Base-by-base conservation (phyloP, 2,797 vertebrate genomes). In the Acridotheres tristis region DNA sequence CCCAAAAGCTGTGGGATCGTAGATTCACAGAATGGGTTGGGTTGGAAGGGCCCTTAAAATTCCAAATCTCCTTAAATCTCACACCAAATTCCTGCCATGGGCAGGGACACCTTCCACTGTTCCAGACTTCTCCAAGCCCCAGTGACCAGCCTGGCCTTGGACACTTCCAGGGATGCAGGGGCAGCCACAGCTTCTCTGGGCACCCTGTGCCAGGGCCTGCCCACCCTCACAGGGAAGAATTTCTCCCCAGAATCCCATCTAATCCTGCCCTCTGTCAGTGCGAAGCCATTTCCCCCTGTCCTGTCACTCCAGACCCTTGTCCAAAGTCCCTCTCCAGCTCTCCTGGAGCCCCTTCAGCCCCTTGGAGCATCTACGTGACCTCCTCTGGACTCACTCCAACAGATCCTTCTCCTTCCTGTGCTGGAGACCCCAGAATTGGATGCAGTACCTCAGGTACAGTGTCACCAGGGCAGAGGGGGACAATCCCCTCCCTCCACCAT, bases 1-100 rank as follows among this genome's bases (percentile, higher is more conserved):
- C 38, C 26, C 1, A 1, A 47, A 40, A 69, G 30, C 5, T 53
- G 29, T 0, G 1, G 66, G 53, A 40, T 36, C 11, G 5, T 8
- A 21, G 45, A 66, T 5, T 32, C 40, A 42, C 5, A 9, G 53
- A 23, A 19, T 36, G 53, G 30, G 3, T 10, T 66, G 45, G 38
- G 13, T 59, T 66, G 40, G 34, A 90, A 72, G 26, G 53, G 11
- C 13, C n/a, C 34, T 66, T 59, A 42, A 72, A 72, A 32, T 9
- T 16, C 53, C 29, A 53, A 13, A 53, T 53, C 29, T 53, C 18
- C 51, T 53, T 30, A 30, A 53, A 47, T 17, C 34, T 47, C 58
- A 15, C 34, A 36, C 30, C 38, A 38, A 38, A 27, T 9, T 20
- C 21, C 8, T 63, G 29, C 23, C 36, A 26, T 3, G 25, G 63